Base-by-base conservation (phyloP, 1,140 invertebrate genomes). In the Conopomorpha cramerella region DNA sequence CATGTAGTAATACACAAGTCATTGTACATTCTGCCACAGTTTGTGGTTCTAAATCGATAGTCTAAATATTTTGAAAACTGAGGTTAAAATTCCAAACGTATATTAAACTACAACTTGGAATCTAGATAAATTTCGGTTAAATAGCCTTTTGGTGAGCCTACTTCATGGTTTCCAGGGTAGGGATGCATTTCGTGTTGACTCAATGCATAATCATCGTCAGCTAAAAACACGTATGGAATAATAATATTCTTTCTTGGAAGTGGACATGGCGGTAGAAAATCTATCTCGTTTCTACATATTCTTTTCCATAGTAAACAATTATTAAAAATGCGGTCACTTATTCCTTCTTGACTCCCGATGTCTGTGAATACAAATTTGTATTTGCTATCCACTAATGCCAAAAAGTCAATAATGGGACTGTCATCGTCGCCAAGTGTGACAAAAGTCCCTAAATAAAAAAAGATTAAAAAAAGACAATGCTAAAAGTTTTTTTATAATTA, bases 401-500 rank as follows among this genome's bases (percentile, higher is more conserved):
- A 43, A n/a, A 83, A 46, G 17, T 83, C 76, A 31, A 81, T 67
- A n/a, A n/a, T n/a, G n/a, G 34, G 70, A n/a, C n/a, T n/a, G n/a
- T n/a, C n/a, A n/a, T n/a, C n/a, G n/a, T n/a, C n/a, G n/a, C n/a
- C n/a, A n/a, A n/a, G n/a, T n/a, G n/a, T n/a, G n/a, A n/a, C n/a
- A n/a, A n/a, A n/a, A n/a, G n/a, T n/a, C n/a, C n/a, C n/a, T n/a
- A n/a, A n/a, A n/a, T n/a, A n/a, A n/a, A n/a, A n/a, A n/a, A n/a
- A n/a, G n/a, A n/a, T n/a, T n/a, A n/a, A n/a, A n/a, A n/a, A n/a
- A n/a, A n/a, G n/a, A n/a, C n/a, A n/a, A n/a, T n/a, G n/a, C n/a
- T 79, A 50, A 72, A 78, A 30, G 44, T 65, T 13, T 54, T 45
- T 38, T 82, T 83, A 39, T 82, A 82, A 46, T 82, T 83, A 29